phyloP scores from a whole-genome alignment of 2,113 vertebrate species.

The Alectura lathami region DNA sequence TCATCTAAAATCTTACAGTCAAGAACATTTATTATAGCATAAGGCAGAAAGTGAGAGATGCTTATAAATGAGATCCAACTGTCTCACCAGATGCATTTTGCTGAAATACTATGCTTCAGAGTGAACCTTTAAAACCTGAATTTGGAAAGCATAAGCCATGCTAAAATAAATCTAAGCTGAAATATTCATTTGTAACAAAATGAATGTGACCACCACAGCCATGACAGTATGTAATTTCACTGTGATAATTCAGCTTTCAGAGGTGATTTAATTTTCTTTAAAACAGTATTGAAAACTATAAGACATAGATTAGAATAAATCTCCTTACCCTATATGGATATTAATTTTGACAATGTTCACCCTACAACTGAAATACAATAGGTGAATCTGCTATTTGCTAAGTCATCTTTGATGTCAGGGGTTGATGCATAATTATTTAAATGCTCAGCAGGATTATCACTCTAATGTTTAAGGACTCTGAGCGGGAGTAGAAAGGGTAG shows the following conservation, averaged over 20 bases:
- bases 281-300: constrained; percentile 66
- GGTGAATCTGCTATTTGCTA: constrained; percentile 42
- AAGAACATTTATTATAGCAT: constrained; percentile 67
- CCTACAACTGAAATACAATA: constrained; percentile 27
- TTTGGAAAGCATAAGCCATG: constrained; percentile 63
- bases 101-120: constrained; percentile 64
- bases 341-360: constrained; percentile 61
- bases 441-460: neutral
- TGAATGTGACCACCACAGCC: constrained; percentile 42
- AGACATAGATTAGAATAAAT: constrained; percentile 69
- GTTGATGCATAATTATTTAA: neutral
- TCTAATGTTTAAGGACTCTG: constrained; percentile 18
- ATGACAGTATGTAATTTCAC: constrained; percentile 66
- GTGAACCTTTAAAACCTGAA: constrained; percentile 62
- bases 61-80: constrained; percentile 74
- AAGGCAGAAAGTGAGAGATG: constrained; percentile 66
- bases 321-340: constrained; percentile 38
- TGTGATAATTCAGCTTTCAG: constrained; percentile 69
- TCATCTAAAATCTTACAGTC: constrained; percentile 75
- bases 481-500: neutral
- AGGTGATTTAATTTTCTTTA: constrained; percentile 73
- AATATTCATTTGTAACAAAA: constrained; percentile 75
- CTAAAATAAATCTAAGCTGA: constrained; percentile 74
- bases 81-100: constrained; percentile 69
- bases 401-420: neutral